These are phyloP conservation scores for Megaceryle alcyon DNA, from an alignment of 2,797 vertebrate species.

Conservation along the genomic window DNA sequence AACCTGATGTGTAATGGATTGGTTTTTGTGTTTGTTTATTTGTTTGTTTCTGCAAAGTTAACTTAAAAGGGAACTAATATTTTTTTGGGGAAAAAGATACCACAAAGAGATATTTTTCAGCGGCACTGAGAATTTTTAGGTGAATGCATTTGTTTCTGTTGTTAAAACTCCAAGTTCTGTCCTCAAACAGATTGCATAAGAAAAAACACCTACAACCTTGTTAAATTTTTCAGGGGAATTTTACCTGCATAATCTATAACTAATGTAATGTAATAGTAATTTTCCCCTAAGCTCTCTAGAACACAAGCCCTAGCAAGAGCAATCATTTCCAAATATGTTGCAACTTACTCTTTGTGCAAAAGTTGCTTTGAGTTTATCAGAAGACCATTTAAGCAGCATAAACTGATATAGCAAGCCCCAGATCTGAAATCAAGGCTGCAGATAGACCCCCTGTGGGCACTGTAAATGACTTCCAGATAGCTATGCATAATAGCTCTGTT, in stretches of 20 bases:
- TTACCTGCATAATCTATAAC: background rate
- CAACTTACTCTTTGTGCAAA: background rate
- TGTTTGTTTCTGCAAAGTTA: background rate
- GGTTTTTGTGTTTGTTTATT: too few relatives aligned
- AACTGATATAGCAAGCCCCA: background rate
- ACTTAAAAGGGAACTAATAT: background rate
- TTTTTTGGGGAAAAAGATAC: rapidly evolving
- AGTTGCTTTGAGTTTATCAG: background rate
- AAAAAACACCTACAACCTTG: background rate
- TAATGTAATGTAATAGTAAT: background rate
- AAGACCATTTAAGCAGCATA: background rate
- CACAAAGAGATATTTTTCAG: background rate
- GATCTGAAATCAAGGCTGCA: background rate
- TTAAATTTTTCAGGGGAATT: background rate
- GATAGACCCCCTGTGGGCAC: background rate
- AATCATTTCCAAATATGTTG: background rate
- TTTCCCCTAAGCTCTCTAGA: background rate
- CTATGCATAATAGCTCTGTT: background rate
- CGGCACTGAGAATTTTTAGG: background rate
- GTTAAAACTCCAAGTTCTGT: background rate
- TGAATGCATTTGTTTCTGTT: background rate
- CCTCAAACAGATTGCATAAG: background rate
- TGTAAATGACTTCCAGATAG: constrained; percentile 6
- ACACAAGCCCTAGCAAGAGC: background rate
- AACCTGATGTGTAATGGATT: background rate